Evolutionary conservation across 2,797 vertebrate genomes (phyloP), one percentile per base, ranked within the genome.

Genomic region (Gadopsis marmoratus): DNA sequence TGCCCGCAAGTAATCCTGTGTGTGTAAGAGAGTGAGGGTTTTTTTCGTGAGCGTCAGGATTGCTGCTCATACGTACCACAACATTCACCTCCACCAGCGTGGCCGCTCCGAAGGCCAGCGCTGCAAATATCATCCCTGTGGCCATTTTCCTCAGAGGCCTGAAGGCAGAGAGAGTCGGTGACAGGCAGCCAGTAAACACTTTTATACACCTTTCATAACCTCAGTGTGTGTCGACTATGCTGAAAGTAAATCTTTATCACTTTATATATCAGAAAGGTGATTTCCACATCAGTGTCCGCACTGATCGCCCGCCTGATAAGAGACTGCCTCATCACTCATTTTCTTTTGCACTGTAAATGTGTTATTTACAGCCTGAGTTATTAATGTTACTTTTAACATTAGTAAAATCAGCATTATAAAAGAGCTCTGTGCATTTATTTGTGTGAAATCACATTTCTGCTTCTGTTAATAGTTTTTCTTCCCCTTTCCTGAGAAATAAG

Each of bases 141-240:
- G 96, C 94, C 97, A 99, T 99, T 94, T 97, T 98, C 85, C 91
- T 97, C 26, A 99, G 93, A 48, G 97, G 97, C 75, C 98, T 99
- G 87, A 48, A 63, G 21, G 54, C 33, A 76, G n/a, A 73, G 21
- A 33, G 72, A 50, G 48, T 60, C 29, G 13, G 43, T 23, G 48
- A 75, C 29, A 26, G 48, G 37, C 41, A 17, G 19, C 53, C 26
- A 59, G 31, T 5, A 3, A 33, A 50, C 48, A 50, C 45, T 62
- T 37, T 63, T 19, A 71, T 0, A 29, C n/a, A n/a, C 11, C 26
- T 54, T 53, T 35, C 33, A 64, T 10, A 1, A 29, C 31, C 3
- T 1, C 14, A 21, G 35, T 19, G 19, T 48, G 37, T 31, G 45
- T 68, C 65, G 37, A 66, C 47, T 12, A 29, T 7, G 47, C 29